A percentile compares a stretch with the other conserved stretches of the same genome.
phyloP scores from a whole-genome alignment of 2,113 vertebrate species.

The Osmerus mordax region DNA sequence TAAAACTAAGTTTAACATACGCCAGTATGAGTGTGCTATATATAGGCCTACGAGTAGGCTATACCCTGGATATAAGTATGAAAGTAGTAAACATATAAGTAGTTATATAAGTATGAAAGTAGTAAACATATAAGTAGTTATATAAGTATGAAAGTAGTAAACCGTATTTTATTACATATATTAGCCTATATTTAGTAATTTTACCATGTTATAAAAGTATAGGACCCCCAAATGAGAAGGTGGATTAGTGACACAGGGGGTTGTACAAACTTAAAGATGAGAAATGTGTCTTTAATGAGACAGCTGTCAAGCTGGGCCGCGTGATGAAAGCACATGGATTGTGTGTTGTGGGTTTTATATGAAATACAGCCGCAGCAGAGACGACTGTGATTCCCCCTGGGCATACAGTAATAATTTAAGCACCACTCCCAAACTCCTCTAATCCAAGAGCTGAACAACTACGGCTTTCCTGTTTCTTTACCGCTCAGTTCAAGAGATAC shows the following conservation, averaged over 20 bases:
- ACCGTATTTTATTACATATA: neutral
- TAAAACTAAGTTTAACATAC: too few species aligned
- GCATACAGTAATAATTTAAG: slow-evolving; percentile 50
- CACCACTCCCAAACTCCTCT: slow-evolving; percentile 44
- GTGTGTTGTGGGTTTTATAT: slow-evolving; percentile 38
- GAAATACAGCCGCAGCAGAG: slow-evolving; percentile 10
- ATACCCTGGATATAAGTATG: too few species aligned
- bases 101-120: too few species aligned
- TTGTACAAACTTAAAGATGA: neutral
- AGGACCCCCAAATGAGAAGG: too few species aligned
- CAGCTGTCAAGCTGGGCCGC: slow-evolving; percentile 50
- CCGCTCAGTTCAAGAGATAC: neutral
- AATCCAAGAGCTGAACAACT: slow-evolving; percentile 41
- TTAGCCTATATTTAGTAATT: neutral
- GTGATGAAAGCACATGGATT: slow-evolving; percentile 50
- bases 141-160: too few species aligned
- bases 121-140: too few species aligned
- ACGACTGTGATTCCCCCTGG: slow-evolving; percentile 14
- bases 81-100: too few species aligned
- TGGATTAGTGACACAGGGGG: neutral
- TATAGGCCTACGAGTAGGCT: too few species aligned
- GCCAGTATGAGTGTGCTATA: too few species aligned
- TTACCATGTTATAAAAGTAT: neutral
- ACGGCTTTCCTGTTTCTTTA: slow-evolving; percentile 14
- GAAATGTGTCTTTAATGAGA: slow-evolving; percentile 12